A percentile compares a stretch with the other conserved stretches of the same genome.
Conservation (phyloP, 2,113 vertebrate species). For the Anguilla japonica region DNA sequence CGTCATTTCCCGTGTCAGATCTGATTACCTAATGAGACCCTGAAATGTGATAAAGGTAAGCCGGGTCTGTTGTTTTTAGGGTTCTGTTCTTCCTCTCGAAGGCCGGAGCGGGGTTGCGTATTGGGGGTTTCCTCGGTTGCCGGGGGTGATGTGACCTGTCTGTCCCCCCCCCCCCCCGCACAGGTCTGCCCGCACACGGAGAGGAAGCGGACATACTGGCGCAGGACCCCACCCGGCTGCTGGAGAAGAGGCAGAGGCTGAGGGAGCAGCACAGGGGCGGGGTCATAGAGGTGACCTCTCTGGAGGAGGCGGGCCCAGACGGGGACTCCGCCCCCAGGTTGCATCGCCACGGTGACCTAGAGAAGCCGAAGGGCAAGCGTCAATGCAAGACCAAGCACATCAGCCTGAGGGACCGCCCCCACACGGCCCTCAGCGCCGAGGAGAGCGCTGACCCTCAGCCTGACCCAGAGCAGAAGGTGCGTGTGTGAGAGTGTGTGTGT, state of each 20-base stretch:
- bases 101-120: neutral
- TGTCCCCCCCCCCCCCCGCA: neutral
- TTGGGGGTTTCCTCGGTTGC: neutral
- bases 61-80: neutral
- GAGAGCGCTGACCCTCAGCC: slow-evolving; percentile 51
- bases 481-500: neutral
- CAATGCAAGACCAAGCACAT: slow-evolving; percentile 86
- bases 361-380: slow-evolving; percentile 83
- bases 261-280: slow-evolving; percentile 79
- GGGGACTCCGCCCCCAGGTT: slow-evolving; percentile 71
- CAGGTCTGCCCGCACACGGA: neutral
- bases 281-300: slow-evolving; percentile 22
- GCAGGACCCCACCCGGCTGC: slow-evolving; percentile 26
- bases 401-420: slow-evolving; percentile 73
- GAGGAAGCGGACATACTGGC: neutral
- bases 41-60: neutral
- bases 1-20: neutral
- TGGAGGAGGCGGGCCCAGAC: slow-evolving; percentile 67
- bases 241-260: slow-evolving; percentile 80
- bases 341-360: slow-evolving; percentile 74
- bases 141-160: neutral
- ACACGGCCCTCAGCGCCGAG: slow-evolving; percentile 69
- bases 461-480: neutral
- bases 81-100: neutral
- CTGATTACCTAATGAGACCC: slow-evolving; percentile 23